Percentiles rank a stretch among this genome's conserved stretches.
These are phyloP conservation scores for Aythya baeri DNA, from an alignment of 2,113 vertebrate genomes.

Conservation along the genomic window DNA sequence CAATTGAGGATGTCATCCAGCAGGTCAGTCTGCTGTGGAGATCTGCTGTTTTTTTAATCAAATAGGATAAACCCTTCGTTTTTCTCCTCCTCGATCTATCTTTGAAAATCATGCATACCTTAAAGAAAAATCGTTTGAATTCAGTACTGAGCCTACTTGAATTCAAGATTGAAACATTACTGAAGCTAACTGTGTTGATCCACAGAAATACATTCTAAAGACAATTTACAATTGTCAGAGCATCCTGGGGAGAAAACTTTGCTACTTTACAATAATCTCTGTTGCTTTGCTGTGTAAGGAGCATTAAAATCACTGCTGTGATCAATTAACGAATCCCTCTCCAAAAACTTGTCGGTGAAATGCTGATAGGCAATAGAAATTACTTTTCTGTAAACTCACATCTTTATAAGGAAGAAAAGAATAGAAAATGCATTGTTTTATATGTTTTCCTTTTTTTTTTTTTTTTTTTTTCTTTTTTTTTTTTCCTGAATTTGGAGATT, in stretches of 20 bases:
- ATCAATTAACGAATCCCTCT: neutral
- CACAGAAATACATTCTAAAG: neutral
- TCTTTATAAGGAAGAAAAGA: neutral
- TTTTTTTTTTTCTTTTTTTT: neutral
- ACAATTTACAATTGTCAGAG: neutral
- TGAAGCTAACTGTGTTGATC: neutral
- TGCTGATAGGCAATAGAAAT: neutral
- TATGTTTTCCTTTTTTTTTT: constrained; percentile 54
- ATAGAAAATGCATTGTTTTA: neutral
- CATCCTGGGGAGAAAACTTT: neutral
- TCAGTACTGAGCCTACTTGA: neutral
- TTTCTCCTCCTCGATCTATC: neutral
- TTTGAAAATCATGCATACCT: neutral
- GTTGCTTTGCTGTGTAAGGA: neutral
- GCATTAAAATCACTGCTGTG: neutral
- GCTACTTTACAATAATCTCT: neutral
- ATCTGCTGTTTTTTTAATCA: neutral
- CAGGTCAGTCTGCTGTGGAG: constrained; percentile 42
- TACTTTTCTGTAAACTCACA: neutral
- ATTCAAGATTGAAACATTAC: neutral
- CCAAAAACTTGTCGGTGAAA: neutral
- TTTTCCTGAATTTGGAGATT: constrained; percentile 4
- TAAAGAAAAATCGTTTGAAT: constrained; percentile 8
- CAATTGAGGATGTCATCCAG: constrained; percentile 64
- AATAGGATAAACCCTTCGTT: constrained; percentile 1